Evolutionary conservation across 2,888 invertebrate species (phyloP).

Genomic region (Aphodius sticticus): DNA sequence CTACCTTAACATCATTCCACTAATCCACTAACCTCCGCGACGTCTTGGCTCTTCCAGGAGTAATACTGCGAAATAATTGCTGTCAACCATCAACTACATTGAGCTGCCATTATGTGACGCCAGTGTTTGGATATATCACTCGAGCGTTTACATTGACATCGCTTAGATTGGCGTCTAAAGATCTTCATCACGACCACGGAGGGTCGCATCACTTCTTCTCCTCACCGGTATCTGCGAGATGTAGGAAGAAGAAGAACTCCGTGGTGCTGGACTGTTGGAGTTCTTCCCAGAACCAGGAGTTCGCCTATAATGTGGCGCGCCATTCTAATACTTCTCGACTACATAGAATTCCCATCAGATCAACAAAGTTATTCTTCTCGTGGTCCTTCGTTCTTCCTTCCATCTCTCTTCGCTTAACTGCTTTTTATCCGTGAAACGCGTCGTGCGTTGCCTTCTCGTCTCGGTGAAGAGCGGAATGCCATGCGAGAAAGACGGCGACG

Average conservation of each 20-base stretch:
- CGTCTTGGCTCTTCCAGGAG: neutral
- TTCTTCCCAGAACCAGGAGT: conserved; percentile 25
- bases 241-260: neutral
- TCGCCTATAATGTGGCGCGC: neutral
- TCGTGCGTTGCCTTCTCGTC: conserved; percentile 12
- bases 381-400: conserved; percentile 4
- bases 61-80: neutral
- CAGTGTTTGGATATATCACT: neutral
- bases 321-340: conserved; percentile 16
- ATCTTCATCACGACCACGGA: conserved; percentile 28
- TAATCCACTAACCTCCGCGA: neutral
- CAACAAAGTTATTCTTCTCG: conserved; percentile 12
- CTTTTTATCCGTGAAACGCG: conserved; percentile 22
- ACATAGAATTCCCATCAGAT: conserved; percentile 25
- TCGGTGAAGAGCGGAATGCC: conserved; percentile 9
- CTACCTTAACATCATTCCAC: neutral
- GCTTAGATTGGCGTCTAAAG: conserved; percentile 27
- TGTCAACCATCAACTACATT: neutral
- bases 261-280: neutral
- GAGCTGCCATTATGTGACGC: neutral
- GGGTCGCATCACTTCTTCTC: conserved; percentile 17
- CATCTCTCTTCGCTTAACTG: conserved; percentile 12
- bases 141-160: neutral
- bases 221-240: neutral
- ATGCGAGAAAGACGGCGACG: neutral